Evolutionary conservation across 2,113 vertebrate genomes (phyloP).

Genomic region (Sturnira hondurensis): DNA sequence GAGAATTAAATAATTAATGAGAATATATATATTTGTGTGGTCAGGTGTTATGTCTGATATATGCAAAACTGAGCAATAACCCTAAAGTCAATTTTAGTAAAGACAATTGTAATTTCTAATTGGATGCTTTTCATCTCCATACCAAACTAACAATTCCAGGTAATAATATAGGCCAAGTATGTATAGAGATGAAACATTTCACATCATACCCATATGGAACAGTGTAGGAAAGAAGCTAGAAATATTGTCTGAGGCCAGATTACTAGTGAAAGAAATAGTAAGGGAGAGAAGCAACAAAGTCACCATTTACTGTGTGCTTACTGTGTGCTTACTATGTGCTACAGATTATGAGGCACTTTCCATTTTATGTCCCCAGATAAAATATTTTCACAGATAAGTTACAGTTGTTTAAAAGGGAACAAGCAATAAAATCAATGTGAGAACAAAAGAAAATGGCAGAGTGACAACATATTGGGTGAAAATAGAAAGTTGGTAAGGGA

Average conservation of each 20-base stretch:
- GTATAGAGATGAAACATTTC: neutral
- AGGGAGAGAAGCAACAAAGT: neutral
- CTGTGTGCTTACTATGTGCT: neutral
- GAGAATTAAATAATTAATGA: neutral
- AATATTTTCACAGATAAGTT: constrained; percentile 20
- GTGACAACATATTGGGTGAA: constrained; percentile 6
- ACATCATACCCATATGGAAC: neutral
- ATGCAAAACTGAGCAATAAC: neutral
- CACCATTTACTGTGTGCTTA: neutral
- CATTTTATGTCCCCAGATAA: neutral
- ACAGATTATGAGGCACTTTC: neutral
- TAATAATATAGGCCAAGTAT: neutral
- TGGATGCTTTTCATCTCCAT: neutral
- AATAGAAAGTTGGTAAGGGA: neutral
- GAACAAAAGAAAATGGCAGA: constrained; percentile 31
- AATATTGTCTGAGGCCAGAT: neutral
- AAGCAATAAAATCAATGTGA: constrained; percentile 8
- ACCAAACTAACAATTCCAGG: neutral
- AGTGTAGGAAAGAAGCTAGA: neutral
- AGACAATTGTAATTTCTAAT: neutral
- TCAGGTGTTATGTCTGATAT: neutral
- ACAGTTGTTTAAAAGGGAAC: constrained; percentile 17
- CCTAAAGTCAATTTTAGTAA: neutral
- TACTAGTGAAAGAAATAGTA: neutral
- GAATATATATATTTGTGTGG: neutral